Evolutionary conservation across 2,888 invertebrate genomes (phyloP), one percentile per base, ranked within the genome.

Genomic region (Pammene fasciana): DNA sequence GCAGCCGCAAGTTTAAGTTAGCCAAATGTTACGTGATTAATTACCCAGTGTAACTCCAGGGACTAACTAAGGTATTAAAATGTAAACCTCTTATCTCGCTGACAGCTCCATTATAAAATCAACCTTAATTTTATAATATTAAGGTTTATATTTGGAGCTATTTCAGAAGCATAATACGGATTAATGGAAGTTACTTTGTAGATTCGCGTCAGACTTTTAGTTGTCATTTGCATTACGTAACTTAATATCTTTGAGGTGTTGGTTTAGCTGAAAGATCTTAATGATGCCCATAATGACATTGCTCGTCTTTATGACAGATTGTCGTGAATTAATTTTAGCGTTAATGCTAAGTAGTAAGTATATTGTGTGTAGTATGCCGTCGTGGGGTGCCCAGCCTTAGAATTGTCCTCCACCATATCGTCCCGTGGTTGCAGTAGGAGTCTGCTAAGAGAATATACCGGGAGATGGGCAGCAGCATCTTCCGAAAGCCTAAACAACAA

Each of bases 21-120:
- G 68, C 36, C 14, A 62, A 56, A 48, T 43, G 38, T 16, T 26
- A 50, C 38, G 62, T 68, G 68, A 68, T 62, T 68, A 56, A 68
- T 68, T 56, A 36, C 56, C 48, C 38, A 46, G 48, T 26, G 38
- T 38, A 41, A 14, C 67, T 57, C 41, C 48, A 55, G 65, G 18
- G 65, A 56, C 36, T 16, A 38, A 61, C 13, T 61, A 36, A 41
- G 38, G 13, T 0, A 41, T 38, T 16, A 14, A 16, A 0, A 38
- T 36, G 9, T 7, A 6, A 48, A 50, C 38, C 61, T 61, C 38
- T 13, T 18, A 61, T 50, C 48, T 61, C 16, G 13, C 4, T 60
- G 6, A 36, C 3, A 14, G 34, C 10, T 14, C 36, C 0, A 5
- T 61, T 50, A 8, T 38, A 41, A 38, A 50, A 7, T 1, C 38